A percentile compares a stretch with the other conserved stretches of the same genome.
Conservation (phyloP, 2,888 invertebrate genomes). For the Amphipoea oculea region DNA sequence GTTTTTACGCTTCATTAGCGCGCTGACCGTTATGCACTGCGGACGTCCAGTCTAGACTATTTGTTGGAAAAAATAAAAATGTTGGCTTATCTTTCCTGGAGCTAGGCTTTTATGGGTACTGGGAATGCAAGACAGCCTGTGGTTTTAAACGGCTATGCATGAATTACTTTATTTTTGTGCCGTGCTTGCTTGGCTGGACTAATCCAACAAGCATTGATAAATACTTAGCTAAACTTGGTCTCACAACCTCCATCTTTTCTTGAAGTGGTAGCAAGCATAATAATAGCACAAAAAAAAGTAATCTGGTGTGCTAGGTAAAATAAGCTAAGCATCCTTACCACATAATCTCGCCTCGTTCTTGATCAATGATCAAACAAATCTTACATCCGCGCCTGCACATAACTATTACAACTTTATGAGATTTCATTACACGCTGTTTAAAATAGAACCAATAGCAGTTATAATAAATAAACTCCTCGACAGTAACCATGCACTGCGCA, state of each 20-base stretch:
- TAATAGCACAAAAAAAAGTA: background rate
- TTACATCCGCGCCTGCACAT: conserved; percentile 57
- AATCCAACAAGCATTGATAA: conserved; percentile 18
- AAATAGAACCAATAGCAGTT: conserved; percentile 53
- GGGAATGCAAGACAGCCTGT: conserved; percentile 26
- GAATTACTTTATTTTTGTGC: conserved; percentile 16
- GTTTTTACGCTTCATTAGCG: conserved; percentile 63
- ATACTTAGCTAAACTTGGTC: conserved; percentile 16
- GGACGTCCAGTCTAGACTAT: conserved; percentile 20
- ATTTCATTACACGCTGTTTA: conserved; percentile 55
- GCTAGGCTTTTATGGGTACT: conserved; percentile 46
- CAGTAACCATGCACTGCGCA: conserved; percentile 48
- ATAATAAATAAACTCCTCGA: conserved; percentile 55
- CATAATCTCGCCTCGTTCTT: background rate
- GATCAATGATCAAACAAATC: conserved; percentile 58
- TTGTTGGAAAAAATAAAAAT: conserved; percentile 39
- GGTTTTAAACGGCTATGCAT: conserved; percentile 10
- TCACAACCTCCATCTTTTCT: background rate
- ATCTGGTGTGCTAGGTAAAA: background rate
- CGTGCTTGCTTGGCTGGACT: background rate
- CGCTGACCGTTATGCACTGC: conserved; percentile 40
- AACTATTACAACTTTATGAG: conserved; percentile 61
- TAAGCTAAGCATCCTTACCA: background rate
- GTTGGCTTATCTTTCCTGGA: conserved; percentile 28
- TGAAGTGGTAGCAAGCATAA: background rate